Base-by-base conservation (phyloP, 2,797 vertebrate species). In the Macrochelys suwanniensis region DNA sequence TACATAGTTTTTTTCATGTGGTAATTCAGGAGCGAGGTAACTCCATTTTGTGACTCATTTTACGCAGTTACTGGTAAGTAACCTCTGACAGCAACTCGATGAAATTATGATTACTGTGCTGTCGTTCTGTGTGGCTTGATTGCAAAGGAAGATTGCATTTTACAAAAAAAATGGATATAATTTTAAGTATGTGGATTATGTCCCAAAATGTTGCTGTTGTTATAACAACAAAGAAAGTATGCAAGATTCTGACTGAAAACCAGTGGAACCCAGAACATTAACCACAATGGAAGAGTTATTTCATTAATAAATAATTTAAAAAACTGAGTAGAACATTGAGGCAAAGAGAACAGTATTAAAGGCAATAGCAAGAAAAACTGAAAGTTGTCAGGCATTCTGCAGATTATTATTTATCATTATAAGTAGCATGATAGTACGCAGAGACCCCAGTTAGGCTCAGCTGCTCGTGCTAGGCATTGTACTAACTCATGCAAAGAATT, bases 141-240 rank as follows among this genome's bases (percentile, higher is more conserved):
- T 37, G 26, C 85, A 84, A 17, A 92, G 49, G n/a, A 68, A 68
- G 91, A 85, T 15, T 87, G 47, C 84, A 89, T 95, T 95, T 93
- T 80, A 79, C 26, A 59, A 25, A 81, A 61, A 33, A n/a, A 31
- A 65, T 8, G 6, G 13, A n/a, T 65, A n/a, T n/a, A 65, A 71
- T 87, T 94, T 71, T 90, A 76, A 57, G 80, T 9, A 77, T 93
- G 71, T 80, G n/a, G 54, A 54, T 54, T 25, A 57, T 57, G 26
- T 57, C 26, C 56, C 26, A 57, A 57, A 57, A 57, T 57, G 28
- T 28, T 57, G 26, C 56, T 28, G 25, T 11, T 57, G 5, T 28
- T 57, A 57, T 11, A 57, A 57, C 25, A 57, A 57, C 56, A 26
- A 26, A 28, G 28, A 57, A 57, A 28, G 56, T 10, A 57, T 26